Conservation (phyloP, 2,888 invertebrate genomes). For the Drosophila meridionalis region DNA sequence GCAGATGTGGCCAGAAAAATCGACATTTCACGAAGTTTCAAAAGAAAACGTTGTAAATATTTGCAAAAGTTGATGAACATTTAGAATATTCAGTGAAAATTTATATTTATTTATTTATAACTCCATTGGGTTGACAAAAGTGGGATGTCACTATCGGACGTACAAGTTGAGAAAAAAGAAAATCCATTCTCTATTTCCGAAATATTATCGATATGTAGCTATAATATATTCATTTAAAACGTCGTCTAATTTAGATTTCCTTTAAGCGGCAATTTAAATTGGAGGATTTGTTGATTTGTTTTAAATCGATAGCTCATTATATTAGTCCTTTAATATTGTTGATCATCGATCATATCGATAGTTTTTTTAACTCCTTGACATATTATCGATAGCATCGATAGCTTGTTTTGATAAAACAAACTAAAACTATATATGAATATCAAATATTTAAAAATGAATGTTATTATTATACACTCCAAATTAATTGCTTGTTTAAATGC, state of each 20-base stretch:
- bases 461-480: neutral
- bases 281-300: neutral
- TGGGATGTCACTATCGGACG: slow-evolving; percentile 5
- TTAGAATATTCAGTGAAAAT: neutral
- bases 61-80: neutral
- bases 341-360: neutral
- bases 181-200: neutral
- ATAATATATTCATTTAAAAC: too few species aligned
- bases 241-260: too few species aligned
- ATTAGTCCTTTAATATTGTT: neutral
- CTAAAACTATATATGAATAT: neutral
- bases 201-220: neutral
- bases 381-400: neutral
- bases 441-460: neutral
- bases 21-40: neutral
- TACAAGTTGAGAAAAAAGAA: neutral
- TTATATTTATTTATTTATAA: neutral
- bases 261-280: too few species aligned
- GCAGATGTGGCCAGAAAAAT: neutral
- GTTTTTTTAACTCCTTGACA: neutral
- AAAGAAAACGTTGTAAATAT: neutral
- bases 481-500: neutral
- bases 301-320: neutral
- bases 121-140: neutral
- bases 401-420: neutral